Evolutionary conservation across 1,140 invertebrate species (phyloP).

Genomic region (Meloidogyne chitwoodi): DNA sequence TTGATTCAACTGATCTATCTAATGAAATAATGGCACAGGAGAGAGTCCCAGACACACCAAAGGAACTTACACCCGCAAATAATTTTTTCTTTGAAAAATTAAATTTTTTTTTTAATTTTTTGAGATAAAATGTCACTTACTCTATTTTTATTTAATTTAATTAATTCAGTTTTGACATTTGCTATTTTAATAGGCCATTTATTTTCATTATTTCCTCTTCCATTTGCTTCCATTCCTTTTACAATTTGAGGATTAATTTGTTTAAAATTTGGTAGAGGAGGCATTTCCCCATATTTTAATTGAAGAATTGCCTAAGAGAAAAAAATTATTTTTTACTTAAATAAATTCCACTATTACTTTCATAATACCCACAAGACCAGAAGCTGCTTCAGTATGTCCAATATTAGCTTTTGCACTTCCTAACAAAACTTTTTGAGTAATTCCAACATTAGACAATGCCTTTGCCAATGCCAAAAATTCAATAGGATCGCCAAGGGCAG

Average conservation of each 20-base stretch:
- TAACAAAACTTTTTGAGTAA: not conserved
- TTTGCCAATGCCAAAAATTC: constrained; percentile 43
- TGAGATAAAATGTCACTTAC: not conserved
- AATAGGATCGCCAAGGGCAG: constrained; percentile 51
- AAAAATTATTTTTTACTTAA: not conserved
- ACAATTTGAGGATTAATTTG: constrained; percentile 25
- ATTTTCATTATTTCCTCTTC: not conserved
- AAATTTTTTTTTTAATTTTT: not conserved
- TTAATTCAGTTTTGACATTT: not conserved
- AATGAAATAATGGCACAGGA: constrained; percentile 41
- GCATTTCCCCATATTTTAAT: constrained; percentile 22
- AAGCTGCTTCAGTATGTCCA: constrained; percentile 50
- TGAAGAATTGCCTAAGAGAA: not conserved
- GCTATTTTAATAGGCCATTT: not conserved
- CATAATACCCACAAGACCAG: constrained; percentile 47
- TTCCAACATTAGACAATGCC: constrained; percentile 6
- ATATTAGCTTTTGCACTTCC: constrained; percentile 42
- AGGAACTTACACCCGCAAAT: constrained; percentile 26
- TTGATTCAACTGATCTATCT: not conserved
- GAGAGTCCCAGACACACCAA: constrained; percentile 53
- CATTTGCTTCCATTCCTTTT: not conserved
- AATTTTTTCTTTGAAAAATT: not conserved
- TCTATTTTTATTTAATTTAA: not conserved
- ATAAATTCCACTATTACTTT: constrained; percentile 26
- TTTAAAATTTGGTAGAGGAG: constrained; percentile 22